Evolutionary conservation across 2,113 vertebrate genomes (phyloP).

Genomic region (Caretta caretta): DNA sequence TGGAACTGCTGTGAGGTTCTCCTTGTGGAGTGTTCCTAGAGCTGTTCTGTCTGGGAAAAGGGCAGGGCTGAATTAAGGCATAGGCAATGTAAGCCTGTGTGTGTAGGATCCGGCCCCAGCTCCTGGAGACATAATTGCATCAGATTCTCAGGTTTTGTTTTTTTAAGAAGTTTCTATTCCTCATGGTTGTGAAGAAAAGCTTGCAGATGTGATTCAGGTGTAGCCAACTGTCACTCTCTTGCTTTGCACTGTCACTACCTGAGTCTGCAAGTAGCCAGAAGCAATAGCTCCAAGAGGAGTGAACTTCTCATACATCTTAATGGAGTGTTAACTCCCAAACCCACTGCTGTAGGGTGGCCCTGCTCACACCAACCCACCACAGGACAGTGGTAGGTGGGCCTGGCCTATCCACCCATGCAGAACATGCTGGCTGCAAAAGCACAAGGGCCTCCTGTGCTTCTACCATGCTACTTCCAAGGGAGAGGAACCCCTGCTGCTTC

Average conservation of each 20-base stretch:
- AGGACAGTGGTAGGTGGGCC: background rate
- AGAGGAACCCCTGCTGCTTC: background rate
- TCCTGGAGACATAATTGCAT: background rate
- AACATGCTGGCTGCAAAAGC: background rate
- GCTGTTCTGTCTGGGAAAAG: background rate
- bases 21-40: background rate
- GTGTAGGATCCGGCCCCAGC: background rate
- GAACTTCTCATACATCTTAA: background rate
- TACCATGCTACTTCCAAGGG: background rate
- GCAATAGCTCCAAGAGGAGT: background rate
- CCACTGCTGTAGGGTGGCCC: background rate
- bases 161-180: background rate
- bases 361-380: background rate
- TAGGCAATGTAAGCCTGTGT: background rate
- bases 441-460: background rate
- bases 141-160: background rate
- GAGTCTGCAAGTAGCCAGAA: background rate
- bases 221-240: background rate
- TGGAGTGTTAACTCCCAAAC: background rate
- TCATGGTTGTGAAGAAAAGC: background rate
- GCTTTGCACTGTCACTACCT: background rate
- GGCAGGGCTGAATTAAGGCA: accelerated
- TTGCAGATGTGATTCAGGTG: too few relatives aligned
- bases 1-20: background rate
- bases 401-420: background rate